Base-by-base conservation (phyloP, 2,888 invertebrate species). In the Lepidochitona cinerea region DNA sequence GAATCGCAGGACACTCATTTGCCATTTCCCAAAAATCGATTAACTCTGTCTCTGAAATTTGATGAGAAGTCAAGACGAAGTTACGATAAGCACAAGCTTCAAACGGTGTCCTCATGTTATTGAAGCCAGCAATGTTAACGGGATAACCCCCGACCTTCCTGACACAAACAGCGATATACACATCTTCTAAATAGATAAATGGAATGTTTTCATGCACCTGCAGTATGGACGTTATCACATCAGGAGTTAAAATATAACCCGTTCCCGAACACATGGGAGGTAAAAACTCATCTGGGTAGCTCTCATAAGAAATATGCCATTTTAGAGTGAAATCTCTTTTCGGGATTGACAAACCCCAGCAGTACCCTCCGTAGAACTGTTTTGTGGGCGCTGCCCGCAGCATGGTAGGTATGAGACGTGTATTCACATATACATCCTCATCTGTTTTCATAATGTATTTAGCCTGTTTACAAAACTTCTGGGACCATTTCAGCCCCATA, bases 401-500 rank as follows among this genome's bases (percentile, higher is more conserved):
- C 70, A 86, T 74, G n/a, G 69, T 65, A 6, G 82, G 82, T 29
- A 86, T 76, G 4, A 83, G 73, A 1, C 79, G 78, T 3, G 83
- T 83, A 68, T 87, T 87, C 0, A 84, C 73, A 68, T 79, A 84
- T 75, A 83, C 78, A 68, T 87, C 86, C 52, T 84, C 85, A 68
- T 88, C 88, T 18, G 87, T 87, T 71, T 88, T 88, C 85, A 87
- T 84, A n/a, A 88, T 74, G 70, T 80, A 85, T 35, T 76, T 74
- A 5, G 83, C 80, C 12, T 79, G 59, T 14, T 68, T 52, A 71
- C 86, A 86, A 37, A 76, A 73, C 1, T 77, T 69, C 3, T 54
- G 53, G 18, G 77, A 79, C 85, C 85, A 86, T 32, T 77, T 76
- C 32, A 84, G 71, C 0, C 79, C 80, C 64, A 79, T 78, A 53